Conservation (phyloP, 2,888 invertebrate species). For the Dendrolimus houi region DNA sequence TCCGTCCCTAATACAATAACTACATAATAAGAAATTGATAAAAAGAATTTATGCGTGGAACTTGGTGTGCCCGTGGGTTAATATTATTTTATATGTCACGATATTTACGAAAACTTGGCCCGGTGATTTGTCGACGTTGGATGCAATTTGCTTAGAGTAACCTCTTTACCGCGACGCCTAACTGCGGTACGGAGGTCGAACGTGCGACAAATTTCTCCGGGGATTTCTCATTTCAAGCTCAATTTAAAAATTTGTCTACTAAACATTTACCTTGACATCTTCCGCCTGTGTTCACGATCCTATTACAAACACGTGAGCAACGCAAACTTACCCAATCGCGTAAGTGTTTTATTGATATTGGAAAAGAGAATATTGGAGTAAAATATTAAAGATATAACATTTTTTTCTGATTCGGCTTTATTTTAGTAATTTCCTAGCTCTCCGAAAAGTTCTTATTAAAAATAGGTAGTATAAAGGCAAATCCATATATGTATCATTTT, state of each 20-base stretch:
- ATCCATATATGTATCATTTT: too few relatives aligned
- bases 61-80: too few relatives aligned
- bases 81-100: conserved; percentile 1
- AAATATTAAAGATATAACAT: too few relatives aligned
- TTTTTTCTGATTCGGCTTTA: too few relatives aligned
- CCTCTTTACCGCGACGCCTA: conserved; percentile 44
- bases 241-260: conserved; percentile 49
- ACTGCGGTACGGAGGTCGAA: conserved; percentile 19
- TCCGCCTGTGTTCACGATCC: conserved; percentile 5
- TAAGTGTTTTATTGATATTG: conserved; percentile 1
- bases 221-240: conserved; percentile 63
- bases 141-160: conserved; percentile 64
- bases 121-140: conserved; percentile 34
- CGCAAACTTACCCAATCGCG: neutral
- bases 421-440: too few relatives aligned
- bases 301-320: neutral
- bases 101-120: conserved; percentile 31
- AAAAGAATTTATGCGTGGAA: too few relatives aligned
- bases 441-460: too few relatives aligned
- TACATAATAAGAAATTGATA: too few relatives aligned
- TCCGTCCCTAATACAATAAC: too few relatives aligned
- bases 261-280: conserved; percentile 23
- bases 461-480: too few relatives aligned
- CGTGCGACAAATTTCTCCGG: conserved; percentile 35
- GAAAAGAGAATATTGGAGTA: neutral